Evolutionary conservation across 1,140 invertebrate genomes (phyloP), one percentile per base, ranked within the genome.

Genomic region (Leptonema lineaticorne): DNA sequence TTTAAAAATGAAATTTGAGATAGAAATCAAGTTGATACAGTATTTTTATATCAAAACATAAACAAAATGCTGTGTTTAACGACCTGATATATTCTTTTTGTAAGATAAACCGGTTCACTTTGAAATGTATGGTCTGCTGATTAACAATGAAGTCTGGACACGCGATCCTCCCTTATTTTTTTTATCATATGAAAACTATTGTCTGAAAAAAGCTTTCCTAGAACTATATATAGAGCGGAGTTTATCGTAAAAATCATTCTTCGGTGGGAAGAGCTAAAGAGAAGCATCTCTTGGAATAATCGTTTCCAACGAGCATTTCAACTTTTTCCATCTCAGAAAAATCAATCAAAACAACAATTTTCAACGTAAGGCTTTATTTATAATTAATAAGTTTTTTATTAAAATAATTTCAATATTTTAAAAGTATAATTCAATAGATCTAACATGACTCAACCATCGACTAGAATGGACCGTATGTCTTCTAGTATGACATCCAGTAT

Each of bases 401-500:
- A n/a, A n/a, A n/a, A n/a, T n/a, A n/a, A n/a, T n/a, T n/a, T n/a
- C n/a, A n/a, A 33, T 33, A 6, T 33, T 11, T 6, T 33, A 33
- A 33, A 33, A 33, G 30, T 33, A 6, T 33, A 33, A 33, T 33
- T 33, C 30, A 6, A 33, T 33, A 33, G 69, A 22, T 24, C 24
- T 16, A 64, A 46, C 46, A 72, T 72, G 70, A 67, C 70, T 30
- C 71, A 73, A 68, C 75, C 76, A 74, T 75, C 78, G 68, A 78
- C 78, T 63, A 80, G 75, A 69, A 79, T 81, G 75, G 81, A 83
- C 73, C 79, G 79, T 67, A 82, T 80, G 80, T 80, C 80, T 59
- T 78, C 80, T 22, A 82, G 78, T 75, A 83, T 82, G 81, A 82
- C 81, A 4, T 82, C 81, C 18, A 82, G 81, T 70, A 77, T 81